Conservation (phyloP, 2,888 invertebrate species). For the Andrena trimmerana region DNA sequence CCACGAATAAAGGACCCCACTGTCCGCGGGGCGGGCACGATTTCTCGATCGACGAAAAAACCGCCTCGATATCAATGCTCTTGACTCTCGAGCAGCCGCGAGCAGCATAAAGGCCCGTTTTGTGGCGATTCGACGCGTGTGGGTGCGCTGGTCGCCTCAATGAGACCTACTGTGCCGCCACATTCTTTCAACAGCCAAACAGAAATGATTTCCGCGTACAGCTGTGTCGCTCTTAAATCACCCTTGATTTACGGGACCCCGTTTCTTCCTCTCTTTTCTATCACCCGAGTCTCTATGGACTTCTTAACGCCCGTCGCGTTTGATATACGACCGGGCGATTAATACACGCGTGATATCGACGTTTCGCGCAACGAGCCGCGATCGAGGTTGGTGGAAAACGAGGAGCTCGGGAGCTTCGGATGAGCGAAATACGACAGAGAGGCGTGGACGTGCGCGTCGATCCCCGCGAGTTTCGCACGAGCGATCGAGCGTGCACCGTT, state of each 20-base stretch:
- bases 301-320: constrained; percentile 18
- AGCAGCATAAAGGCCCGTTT: constrained; percentile 61
- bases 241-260: constrained; percentile 12
- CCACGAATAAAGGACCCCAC: constrained; percentile 27
- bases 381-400: too few species aligned
- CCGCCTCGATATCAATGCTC: constrained; percentile 4
- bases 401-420: not conserved
- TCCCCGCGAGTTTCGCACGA: constrained; percentile 53
- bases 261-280: not conserved
- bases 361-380: not conserved
- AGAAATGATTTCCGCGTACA: constrained; percentile 49
- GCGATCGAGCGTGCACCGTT: constrained; percentile 59
- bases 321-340: not conserved
- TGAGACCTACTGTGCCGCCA: constrained; percentile 60
- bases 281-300: not conserved
- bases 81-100: constrained; percentile 27
- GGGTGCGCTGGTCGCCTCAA: constrained; percentile 50
- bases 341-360: not conserved
- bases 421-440: constrained; percentile 3
- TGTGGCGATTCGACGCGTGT: constrained; percentile 55
- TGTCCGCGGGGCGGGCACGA: constrained; percentile 13
- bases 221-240: constrained; percentile 27
- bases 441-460: constrained; percentile 3
- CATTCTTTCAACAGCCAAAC: constrained; percentile 12
- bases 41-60: constrained; percentile 26